Percentiles rank a stretch among this genome's conserved stretches.
These are phyloP conservation scores for Distichodus sexfasciatus DNA, from an alignment of 2,797 vertebrate species.

Conservation along the genomic window DNA sequence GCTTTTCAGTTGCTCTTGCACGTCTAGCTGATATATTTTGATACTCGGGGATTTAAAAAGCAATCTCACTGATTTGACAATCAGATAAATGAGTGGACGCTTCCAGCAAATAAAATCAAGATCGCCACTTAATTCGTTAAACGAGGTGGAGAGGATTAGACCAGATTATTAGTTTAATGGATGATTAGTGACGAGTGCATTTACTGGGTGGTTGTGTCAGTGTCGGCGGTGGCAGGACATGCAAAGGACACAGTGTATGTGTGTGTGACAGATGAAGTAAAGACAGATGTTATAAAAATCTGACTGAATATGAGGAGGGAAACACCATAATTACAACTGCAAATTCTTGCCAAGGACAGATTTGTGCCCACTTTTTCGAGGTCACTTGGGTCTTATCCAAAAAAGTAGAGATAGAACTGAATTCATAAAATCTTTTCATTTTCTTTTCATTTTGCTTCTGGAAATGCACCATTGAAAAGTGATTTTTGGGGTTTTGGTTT, in stretches of 20 bases:
- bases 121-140: conserved; percentile 62
- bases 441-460: too few species aligned
- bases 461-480: too few species aligned
- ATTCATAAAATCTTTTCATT: too few species aligned
- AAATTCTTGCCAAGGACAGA: conserved; percentile 17
- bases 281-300: conserved; percentile 62
- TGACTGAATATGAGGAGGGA: conserved; percentile 47
- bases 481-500: too few species aligned
- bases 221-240: conserved; percentile 39
- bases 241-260: conserved; percentile 36
- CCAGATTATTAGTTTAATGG: conserved; percentile 50
- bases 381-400: too few species aligned
- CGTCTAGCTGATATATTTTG: conserved; percentile 3
- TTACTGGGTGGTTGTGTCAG: conserved; percentile 35
- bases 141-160: conserved; percentile 52
- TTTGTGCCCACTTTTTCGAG: conserved; percentile 39
- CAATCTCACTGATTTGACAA: conserved; percentile 60
- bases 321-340: conserved; percentile 27
- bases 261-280: background rate
- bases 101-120: conserved; percentile 55
- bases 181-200: conserved; percentile 42
- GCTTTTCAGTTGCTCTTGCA: conserved; percentile 10
- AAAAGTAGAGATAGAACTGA: background rate
- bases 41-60: conserved; percentile 54
- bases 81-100: conserved; percentile 63